Evolutionary conservation across 2,113 vertebrate species (phyloP).

Genomic region (Apodemus speciosus): DNA sequence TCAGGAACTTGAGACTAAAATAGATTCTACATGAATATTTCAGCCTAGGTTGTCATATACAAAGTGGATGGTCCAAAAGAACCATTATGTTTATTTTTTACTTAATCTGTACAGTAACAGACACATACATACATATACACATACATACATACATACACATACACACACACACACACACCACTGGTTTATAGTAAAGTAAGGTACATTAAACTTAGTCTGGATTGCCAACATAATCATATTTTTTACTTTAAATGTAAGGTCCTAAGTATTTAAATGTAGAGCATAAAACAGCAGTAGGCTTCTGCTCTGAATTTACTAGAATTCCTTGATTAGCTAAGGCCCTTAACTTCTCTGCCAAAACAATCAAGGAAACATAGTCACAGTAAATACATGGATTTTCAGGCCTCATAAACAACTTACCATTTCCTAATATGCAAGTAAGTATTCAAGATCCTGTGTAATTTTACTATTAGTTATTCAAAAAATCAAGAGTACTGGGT

Average conservation of each 20-base stretch:
- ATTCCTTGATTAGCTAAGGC: not conserved
- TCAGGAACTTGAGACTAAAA: constrained; percentile 5
- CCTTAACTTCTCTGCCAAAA: not conserved
- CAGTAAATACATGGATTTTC: not conserved
- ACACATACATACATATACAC: not conserved
- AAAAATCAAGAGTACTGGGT: not conserved
- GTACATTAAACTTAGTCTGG: not conserved
- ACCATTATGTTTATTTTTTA: not conserved
- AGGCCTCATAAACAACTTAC: not conserved
- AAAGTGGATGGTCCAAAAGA: not conserved
- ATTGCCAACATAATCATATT: not conserved
- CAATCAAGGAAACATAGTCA: not conserved
- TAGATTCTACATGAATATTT: not conserved
- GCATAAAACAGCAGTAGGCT: not conserved
- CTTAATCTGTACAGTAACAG: not conserved
- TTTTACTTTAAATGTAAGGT: not conserved
- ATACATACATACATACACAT: not conserved
- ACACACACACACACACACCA: not conserved
- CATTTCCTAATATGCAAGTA: not conserved
- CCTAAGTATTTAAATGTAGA: not conserved
- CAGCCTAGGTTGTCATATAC: not conserved
- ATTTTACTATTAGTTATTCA: constrained; percentile 32
- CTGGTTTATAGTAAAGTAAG: not conserved
- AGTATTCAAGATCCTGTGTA: not conserved
- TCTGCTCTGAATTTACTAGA: not conserved